These are phyloP conservation scores for Odobenus rosmarus DNA, from an alignment of 2,113 vertebrate species.

Conservation along the genomic window DNA sequence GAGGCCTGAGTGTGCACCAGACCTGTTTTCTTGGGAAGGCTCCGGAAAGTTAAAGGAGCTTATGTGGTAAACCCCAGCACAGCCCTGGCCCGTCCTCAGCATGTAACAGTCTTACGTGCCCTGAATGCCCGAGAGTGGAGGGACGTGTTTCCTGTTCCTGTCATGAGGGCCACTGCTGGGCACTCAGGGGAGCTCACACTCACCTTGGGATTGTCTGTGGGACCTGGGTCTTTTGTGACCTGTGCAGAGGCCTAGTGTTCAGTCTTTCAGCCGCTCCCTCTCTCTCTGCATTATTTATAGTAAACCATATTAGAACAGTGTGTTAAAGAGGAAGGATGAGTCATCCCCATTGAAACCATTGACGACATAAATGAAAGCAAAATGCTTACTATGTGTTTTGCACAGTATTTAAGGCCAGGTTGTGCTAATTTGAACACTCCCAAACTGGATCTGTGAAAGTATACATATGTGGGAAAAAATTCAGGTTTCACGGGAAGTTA, in stretches of 20 bases:
- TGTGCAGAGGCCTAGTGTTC: background rate
- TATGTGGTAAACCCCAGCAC: background rate
- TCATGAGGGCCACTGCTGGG: accelerated
- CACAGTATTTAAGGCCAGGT: constrained; percentile 80
- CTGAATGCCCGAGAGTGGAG: background rate
- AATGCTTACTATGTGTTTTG: constrained; percentile 82
- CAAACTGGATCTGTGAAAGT: constrained; percentile 60
- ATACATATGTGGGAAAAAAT: constrained; percentile 46
- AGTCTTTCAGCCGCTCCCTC: background rate
- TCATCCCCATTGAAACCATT: constrained; percentile 84
- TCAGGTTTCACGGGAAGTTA: constrained; percentile 40
- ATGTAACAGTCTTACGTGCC: background rate
- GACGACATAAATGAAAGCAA: constrained; percentile 83
- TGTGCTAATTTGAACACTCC: constrained; percentile 78
- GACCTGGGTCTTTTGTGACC: background rate
- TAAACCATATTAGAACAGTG: constrained; percentile 84
- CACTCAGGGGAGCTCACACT: background rate
- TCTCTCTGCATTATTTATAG: constrained; percentile 83
- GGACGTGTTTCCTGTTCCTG: background rate
- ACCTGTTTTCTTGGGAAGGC: background rate
- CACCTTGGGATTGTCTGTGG: background rate
- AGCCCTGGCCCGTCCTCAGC: background rate
- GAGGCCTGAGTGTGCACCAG: background rate
- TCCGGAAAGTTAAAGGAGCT: background rate
- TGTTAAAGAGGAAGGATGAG: constrained; percentile 84